Percentiles rank a stretch among this genome's conserved stretches.
These are phyloP conservation scores for Melanaphis sacchari DNA, from an alignment of 1,140 invertebrate species.

Conservation along the genomic window DNA sequence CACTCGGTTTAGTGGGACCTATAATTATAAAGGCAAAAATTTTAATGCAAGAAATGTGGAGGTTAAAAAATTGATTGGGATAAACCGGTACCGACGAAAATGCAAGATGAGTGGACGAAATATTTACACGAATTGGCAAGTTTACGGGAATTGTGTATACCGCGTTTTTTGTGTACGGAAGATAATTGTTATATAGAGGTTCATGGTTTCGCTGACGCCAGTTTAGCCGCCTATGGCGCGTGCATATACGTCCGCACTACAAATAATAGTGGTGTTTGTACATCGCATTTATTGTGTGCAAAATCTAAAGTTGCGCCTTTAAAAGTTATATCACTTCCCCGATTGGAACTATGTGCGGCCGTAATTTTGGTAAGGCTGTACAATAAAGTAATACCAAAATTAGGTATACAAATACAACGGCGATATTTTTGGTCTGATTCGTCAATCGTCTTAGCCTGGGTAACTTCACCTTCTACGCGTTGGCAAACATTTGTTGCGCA, in stretches of 20 bases:
- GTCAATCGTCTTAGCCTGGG: slow-evolving; percentile 49
- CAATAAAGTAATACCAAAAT: slow-evolving; percentile 58
- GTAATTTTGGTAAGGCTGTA: slow-evolving; percentile 34
- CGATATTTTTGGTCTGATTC: slow-evolving; percentile 52
- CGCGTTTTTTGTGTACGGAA: background rate
- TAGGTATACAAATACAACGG: slow-evolving; percentile 30
- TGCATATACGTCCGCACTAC: slow-evolving; percentile 60
- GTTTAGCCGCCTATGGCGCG: slow-evolving; percentile 60
- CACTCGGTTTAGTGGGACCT: slow-evolving; percentile 61
- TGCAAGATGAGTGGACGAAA: background rate
- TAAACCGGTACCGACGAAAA: background rate
- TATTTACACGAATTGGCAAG: background rate
- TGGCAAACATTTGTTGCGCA: slow-evolving; percentile 52
- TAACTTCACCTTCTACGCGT: too few species aligned
- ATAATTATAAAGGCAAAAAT: slow-evolving; percentile 60
- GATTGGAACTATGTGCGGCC: too few species aligned
- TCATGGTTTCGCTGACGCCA: slow-evolving; percentile 62
- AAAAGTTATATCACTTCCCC: too few species aligned
- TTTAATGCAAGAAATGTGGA: slow-evolving; percentile 59
- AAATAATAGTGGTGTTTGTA: background rate
- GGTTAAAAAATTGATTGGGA: slow-evolving; percentile 24
- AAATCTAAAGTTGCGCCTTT: too few species aligned
- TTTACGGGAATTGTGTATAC: background rate
- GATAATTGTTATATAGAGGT: slow-evolving; percentile 56
- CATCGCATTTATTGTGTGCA: slow-evolving; percentile 61